phyloP scores from a whole-genome alignment of 2,797 vertebrate genomes.

The Lepilemur ruficaudatus region DNA sequence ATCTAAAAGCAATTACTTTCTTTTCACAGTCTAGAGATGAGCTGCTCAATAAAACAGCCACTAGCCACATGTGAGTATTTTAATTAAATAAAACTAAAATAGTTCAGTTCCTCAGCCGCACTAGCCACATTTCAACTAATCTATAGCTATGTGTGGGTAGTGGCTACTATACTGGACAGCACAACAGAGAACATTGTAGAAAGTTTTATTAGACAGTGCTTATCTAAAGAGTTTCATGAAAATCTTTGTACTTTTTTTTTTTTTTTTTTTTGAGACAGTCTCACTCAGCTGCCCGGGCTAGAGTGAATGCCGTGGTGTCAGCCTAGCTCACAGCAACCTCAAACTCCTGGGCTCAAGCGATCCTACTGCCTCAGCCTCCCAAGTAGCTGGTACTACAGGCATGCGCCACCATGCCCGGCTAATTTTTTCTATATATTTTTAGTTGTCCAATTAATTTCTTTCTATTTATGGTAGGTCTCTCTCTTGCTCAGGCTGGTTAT shows the following conservation, averaged over 20 bases:
- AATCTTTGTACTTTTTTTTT: slow-evolving; percentile 32
- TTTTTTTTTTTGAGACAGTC: not conserved
- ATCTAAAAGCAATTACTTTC: slow-evolving; percentile 13
- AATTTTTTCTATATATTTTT: too few relatives aligned
- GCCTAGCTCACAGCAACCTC: too few relatives aligned
- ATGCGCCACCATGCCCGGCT: too few relatives aligned
- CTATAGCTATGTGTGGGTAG: not conserved
- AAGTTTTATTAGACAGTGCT: not conserved
- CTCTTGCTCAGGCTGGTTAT: too few relatives aligned
- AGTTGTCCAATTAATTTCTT: too few relatives aligned
- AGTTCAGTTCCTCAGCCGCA: not conserved
- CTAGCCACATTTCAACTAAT: not conserved
- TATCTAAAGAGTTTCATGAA: slow-evolving; percentile 1
- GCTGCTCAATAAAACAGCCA: not conserved
- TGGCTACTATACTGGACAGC: not conserved
- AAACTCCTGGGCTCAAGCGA: too few relatives aligned
- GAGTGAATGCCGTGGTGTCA: too few relatives aligned
- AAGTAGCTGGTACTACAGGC: too few relatives aligned
- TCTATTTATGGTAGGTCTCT: too few relatives aligned
- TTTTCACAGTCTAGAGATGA: slow-evolving; percentile 1
- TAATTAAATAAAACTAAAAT: slow-evolving; percentile 16
- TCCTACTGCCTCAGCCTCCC: too few relatives aligned
- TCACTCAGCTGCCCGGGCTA: too few relatives aligned
- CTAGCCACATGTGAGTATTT: not conserved
- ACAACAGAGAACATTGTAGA: not conserved